These are phyloP conservation scores for Penaeus vannamei DNA, from an alignment of 1,140 invertebrate genomes.

Conservation along the genomic window DNA sequence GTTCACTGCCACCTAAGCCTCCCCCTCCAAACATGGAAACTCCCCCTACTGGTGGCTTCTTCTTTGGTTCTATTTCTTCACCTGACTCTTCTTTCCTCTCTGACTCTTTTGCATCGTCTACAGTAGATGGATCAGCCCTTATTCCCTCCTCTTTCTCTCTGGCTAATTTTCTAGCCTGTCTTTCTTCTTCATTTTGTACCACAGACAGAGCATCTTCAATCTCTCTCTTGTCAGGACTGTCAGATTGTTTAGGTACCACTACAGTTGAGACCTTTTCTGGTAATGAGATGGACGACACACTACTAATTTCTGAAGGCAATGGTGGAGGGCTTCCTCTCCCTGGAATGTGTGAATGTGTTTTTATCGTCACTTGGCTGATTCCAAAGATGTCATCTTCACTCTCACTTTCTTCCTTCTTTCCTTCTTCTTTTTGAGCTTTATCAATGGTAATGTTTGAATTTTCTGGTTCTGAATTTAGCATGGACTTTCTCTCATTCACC, in stretches of 20 bases:
- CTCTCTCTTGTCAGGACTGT: not conserved
- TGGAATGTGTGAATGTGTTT: not conserved
- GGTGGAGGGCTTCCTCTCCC: slow-evolving; percentile 9
- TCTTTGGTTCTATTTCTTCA: slow-evolving; percentile 39
- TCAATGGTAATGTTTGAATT: no score
- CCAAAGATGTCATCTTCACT: slow-evolving; percentile 33
- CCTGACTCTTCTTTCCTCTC: not conserved
- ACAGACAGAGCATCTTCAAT: not conserved
- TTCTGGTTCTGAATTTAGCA: not conserved
- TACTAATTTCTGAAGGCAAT: not conserved
- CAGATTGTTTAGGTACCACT: slow-evolving; percentile 1
- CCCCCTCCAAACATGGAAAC: slow-evolving; percentile 63
- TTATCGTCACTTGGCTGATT: not conserved
- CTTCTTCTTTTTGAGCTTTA: not conserved
- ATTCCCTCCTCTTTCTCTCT: not conserved
- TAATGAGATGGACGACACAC: not conserved
- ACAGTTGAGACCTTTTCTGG: not conserved
- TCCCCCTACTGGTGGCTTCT: slow-evolving; percentile 61
- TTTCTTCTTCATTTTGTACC: not conserved
- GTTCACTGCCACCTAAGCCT: slow-evolving; percentile 40
- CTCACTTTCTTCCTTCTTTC: no score
- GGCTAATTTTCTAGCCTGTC: not conserved
- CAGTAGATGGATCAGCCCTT: no score
- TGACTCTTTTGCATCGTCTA: no score
- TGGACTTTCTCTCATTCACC: slow-evolving; percentile 18